These are phyloP conservation scores for Chromobotia macracanthus DNA, from an alignment of 2,797 vertebrate genomes.

Conservation along the genomic window DNA sequence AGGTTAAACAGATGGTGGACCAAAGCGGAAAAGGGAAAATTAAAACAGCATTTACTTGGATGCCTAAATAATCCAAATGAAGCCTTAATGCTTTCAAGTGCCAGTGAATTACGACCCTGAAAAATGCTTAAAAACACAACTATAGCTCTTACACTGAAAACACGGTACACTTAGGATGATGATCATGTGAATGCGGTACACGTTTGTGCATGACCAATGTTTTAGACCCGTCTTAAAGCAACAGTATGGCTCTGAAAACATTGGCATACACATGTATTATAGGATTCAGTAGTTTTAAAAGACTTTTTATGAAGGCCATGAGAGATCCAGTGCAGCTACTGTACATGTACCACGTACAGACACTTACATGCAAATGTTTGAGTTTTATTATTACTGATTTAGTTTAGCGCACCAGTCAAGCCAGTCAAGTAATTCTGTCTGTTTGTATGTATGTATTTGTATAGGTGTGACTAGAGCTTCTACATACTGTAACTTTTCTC, in stretches of 20 bases:
- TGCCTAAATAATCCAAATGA: slow-evolving; percentile 33
- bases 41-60: slow-evolving; percentile 46
- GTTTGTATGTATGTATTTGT: slow-evolving; percentile 52
- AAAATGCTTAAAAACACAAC: slow-evolving; percentile 4
- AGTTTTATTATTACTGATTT: slow-evolving; percentile 45
- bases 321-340: slow-evolving; percentile 50
- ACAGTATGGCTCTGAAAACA: background rate
- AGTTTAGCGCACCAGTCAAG: slow-evolving; percentile 38
- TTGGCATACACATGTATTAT: slow-evolving; percentile 7
- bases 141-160: slow-evolving; percentile 13
- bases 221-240: background rate
- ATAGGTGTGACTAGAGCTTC: slow-evolving; percentile 42
- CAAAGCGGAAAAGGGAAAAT: slow-evolving; percentile 39
- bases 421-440: slow-evolving; percentile 37
- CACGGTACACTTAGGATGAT: background rate
- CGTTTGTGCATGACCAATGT: background rate
- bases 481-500: slow-evolving; percentile 45
- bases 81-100: slow-evolving; percentile 48
- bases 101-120: slow-evolving; percentile 8
- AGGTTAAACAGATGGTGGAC: slow-evolving; percentile 47
- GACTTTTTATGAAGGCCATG: slow-evolving; percentile 7
- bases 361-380: slow-evolving; percentile 32
- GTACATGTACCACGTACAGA: slow-evolving; percentile 32
- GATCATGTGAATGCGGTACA: slow-evolving; percentile 12
- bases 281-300: background rate